Conservation (phyloP, 2,797 vertebrate genomes). For the Phrynocephalus vlangalii region DNA sequence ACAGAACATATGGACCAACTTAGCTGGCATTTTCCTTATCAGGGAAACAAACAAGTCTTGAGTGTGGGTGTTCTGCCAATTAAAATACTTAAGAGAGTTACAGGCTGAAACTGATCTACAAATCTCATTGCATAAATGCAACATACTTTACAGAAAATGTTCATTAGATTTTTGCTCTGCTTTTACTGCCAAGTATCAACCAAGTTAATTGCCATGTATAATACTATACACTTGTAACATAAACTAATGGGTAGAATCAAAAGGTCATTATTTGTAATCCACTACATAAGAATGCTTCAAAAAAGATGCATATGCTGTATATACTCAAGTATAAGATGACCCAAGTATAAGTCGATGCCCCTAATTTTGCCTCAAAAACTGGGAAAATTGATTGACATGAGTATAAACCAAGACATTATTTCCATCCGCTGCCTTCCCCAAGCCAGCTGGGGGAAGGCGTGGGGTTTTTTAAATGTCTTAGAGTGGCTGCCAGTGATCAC, state of each 20-base stretch:
- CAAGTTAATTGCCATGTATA: conserved; percentile 62
- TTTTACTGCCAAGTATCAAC: conserved; percentile 69
- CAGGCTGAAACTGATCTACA: conserved; percentile 76
- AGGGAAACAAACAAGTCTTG: conserved; percentile 82
- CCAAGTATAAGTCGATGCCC: no score
- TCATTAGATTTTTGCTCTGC: conserved; percentile 77
- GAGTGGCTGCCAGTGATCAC: no score
- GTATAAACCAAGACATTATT: no score
- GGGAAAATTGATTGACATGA: no score
- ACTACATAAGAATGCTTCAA: neutral
- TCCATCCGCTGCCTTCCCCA: no score
- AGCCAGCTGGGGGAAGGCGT: no score
- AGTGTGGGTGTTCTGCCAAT: conserved; percentile 82
- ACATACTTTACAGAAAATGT: conserved; percentile 76
- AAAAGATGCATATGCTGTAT: neutral
- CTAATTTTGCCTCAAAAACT: no score
- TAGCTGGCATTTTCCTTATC: conserved; percentile 83
- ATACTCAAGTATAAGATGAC: no score
- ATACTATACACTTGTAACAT: conserved; percentile 65
- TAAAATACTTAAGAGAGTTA: conserved; percentile 79
- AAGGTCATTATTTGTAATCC: neutral
- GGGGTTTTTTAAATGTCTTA: no score
- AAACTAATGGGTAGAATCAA: conserved; percentile 54
- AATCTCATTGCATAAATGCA: conserved; percentile 78
- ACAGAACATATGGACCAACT: conserved; percentile 79